Evolutionary conservation across 2,888 invertebrate species (phyloP).

Genomic region (Deroplatys truncata): DNA sequence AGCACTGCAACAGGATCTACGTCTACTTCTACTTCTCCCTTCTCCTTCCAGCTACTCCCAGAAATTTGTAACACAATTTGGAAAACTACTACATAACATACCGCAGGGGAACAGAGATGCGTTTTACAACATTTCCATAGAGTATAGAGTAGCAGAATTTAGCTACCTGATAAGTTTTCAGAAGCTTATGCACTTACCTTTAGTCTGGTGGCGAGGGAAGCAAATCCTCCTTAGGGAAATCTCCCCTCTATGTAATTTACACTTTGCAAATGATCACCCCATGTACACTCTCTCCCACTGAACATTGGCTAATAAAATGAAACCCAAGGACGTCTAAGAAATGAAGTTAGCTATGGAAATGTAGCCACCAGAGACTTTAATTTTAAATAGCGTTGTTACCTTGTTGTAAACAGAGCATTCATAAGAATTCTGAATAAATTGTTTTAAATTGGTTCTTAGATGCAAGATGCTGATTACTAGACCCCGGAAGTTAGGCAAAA

Average conservation of each 20-base stretch:
- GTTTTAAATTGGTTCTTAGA: too few species aligned
- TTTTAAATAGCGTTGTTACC: too few species aligned
- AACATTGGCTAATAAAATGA: neutral
- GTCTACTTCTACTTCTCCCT: neutral
- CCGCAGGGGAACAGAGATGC: neutral
- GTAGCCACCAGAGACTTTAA: too few species aligned
- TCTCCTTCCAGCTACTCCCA: neutral
- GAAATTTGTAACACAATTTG: neutral
- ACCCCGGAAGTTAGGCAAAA: too few species aligned
- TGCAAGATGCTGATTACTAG: too few species aligned
- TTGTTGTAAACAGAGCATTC: too few species aligned
- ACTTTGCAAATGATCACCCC: neutral
- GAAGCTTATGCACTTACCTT: neutral
- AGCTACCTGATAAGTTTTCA: neutral
- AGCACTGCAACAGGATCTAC: too few species aligned
- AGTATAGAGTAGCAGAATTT: neutral
- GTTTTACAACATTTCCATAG: neutral
- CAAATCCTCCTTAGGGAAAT: neutral
- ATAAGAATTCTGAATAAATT: too few species aligned
- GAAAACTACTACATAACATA: neutral
- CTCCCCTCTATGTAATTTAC: neutral
- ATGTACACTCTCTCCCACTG: neutral
- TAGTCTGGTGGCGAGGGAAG: neutral
- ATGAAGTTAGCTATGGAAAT: too few species aligned
- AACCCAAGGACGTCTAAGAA: neutral